Evolutionary conservation across 2,113 vertebrate species (phyloP).

Genomic region (Tachysurus vachellii): DNA sequence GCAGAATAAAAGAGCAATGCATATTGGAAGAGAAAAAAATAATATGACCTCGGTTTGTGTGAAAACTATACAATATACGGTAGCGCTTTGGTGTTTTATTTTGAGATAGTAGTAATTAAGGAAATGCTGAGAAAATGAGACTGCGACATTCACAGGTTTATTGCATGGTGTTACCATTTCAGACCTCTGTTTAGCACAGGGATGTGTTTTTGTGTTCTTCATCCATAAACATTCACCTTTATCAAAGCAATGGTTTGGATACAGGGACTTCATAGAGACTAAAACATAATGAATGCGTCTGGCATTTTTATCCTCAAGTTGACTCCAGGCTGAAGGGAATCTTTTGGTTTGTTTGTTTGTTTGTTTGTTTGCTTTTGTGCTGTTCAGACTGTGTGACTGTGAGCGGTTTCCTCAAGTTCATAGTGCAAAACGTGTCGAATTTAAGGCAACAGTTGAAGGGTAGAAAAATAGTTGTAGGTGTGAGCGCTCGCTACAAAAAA

Average conservation of each 20-base stretch:
- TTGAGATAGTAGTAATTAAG: neutral
- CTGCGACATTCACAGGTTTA: conserved; percentile 62
- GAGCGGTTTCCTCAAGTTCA: conserved; percentile 42
- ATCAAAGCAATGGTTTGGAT: conserved; percentile 57
- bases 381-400: conserved; percentile 37
- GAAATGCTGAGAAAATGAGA: conserved; percentile 40
- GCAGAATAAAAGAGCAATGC: conserved; percentile 2
- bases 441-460: conserved; percentile 59
- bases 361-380: conserved; percentile 41
- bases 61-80: neutral
- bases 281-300: conserved; percentile 22
- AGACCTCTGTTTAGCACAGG: conserved; percentile 47
- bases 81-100: neutral
- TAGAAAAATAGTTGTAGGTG: conserved; percentile 58
- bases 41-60: neutral
- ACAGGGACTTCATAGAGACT: conserved; percentile 44
- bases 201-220: conserved; percentile 35
- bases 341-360: conserved; percentile 46
- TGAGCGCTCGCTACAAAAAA: conserved; percentile 76
- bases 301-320: conserved; percentile 19
- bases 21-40: neutral
- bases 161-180: conserved; percentile 60
- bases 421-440: conserved; percentile 78
- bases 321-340: neutral
- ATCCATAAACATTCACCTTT: conserved; percentile 57